phyloP scores from a whole-genome alignment of 2,113 vertebrate genomes.

The Muntiacus reevesi region DNA sequence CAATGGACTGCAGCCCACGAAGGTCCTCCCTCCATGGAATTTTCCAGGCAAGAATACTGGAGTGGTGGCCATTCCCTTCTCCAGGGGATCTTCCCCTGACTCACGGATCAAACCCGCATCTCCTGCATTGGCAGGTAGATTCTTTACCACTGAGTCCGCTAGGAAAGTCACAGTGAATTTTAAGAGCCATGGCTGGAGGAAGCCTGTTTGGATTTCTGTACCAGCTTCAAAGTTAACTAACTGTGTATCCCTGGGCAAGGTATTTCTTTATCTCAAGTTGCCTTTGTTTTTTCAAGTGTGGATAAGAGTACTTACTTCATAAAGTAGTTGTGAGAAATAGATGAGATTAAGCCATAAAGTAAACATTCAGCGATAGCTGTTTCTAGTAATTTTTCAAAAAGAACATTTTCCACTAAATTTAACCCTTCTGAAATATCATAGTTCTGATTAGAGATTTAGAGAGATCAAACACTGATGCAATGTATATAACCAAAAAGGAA shows the following conservation, averaged over 20 bases:
- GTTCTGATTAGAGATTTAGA: constrained; percentile 16
- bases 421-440: background rate
- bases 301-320: background rate
- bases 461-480: background rate
- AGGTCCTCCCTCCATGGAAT: background rate
- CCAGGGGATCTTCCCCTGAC: background rate
- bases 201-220: background rate
- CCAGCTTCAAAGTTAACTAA: background rate
- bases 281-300: background rate
- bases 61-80: background rate
- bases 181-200: background rate
- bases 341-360: background rate
- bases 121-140: background rate
- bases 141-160: background rate
- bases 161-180: background rate
- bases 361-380: background rate
- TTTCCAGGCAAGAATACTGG: background rate
- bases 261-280: background rate
- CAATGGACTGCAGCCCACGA: background rate
- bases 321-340: background rate
- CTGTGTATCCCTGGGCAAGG: background rate
- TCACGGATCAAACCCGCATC: background rate
- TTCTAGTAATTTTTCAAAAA: background rate
- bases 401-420: background rate
- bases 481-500: background rate